Evolutionary conservation across 1,140 invertebrate species (phyloP), one percentile per base, ranked within the genome.

Genomic region (Leptopilina clavipes): DNA sequence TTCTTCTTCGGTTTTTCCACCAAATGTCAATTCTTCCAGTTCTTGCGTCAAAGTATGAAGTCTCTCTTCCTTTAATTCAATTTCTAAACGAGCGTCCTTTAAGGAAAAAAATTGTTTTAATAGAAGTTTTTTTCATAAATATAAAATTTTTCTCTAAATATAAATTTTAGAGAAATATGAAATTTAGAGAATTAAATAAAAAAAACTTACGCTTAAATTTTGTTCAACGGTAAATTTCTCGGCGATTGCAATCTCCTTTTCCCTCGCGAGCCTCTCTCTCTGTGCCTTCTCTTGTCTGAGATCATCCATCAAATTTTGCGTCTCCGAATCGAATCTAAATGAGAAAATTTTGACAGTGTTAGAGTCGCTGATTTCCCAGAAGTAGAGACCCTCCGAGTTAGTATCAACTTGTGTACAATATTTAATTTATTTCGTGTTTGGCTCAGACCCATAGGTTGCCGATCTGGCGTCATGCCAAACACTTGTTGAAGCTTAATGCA

Each of bases 181-280:
- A n/a, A n/a, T n/a, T 31, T 31, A 31, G 25, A 2, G 25, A 75
- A 59, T 19, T 25, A 19, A 74, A 0, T 71, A 71, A 18, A 5
- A 71, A 77, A 74, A 76, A 92, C 94, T 94, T 90, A 97, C 96
- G 87, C 95, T 94, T 22, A 98, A 88, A 77, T 94, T 94, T 88
- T 97, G 96, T 82, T 98, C 97, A 40, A 97, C 87, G 0, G 95
- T 93, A 82, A 95, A 97, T 87, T 97, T 97, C 84, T 98, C 96
- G 5, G 95, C 93, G 76, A 94, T 91, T 0, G 95, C 92, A 48
- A 95, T 92, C 85, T 98, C 97, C 75, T 95, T 94, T 83, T 98
- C 97, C 31, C 96, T 91, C 10, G 94, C 92, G n/a, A 96, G 86
- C 76, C 96, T 92, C 78, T 98, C 97, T 78, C 94, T 93, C 73